A percentile compares a stretch with the other conserved stretches of the same genome.
Evolutionary conservation across 2,888 invertebrate species (phyloP).

Genomic region (Acholoe squamosa): DNA sequence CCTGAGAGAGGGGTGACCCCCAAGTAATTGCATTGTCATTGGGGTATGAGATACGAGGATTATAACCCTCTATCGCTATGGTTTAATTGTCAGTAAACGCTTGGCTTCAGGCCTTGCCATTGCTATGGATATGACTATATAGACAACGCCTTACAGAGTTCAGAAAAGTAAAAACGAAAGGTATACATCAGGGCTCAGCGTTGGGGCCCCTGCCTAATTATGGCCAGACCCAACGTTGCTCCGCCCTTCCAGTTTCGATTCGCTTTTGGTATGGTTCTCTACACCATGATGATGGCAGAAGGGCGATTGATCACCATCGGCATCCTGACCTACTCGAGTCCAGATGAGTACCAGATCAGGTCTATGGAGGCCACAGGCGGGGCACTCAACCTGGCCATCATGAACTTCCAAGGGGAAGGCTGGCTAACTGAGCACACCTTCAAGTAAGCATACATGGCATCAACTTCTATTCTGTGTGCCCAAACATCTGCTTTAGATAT

Average conservation of each 20-base stretch:
- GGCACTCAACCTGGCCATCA: slow-evolving; percentile 28
- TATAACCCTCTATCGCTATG: too few relatives aligned
- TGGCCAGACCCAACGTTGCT: background rate
- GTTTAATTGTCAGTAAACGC: too few relatives aligned
- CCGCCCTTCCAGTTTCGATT: background rate
- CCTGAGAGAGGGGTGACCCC: background rate
- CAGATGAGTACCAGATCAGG: background rate
- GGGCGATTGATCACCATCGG: slow-evolving; percentile 39
- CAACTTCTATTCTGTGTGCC: too few relatives aligned
- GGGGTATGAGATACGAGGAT: background rate
- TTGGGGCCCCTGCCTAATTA: background rate
- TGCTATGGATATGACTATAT: too few relatives aligned
- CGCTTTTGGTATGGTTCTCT: too few relatives aligned
- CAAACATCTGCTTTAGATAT: too few relatives aligned
- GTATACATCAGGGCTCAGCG: too few relatives aligned
- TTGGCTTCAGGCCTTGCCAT: too few relatives aligned
- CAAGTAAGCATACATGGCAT: background rate
- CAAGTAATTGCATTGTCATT: background rate
- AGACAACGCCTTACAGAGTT: too few relatives aligned
- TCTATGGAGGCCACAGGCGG: slow-evolving; percentile 53
- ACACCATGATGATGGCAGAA: background rate
- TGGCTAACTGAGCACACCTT: slow-evolving; percentile 45
- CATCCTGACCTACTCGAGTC: slow-evolving; percentile 42
- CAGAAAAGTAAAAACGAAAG: too few relatives aligned
- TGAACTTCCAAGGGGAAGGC: slow-evolving; percentile 1